Evolutionary conservation across 2,797 vertebrate species (phyloP).

Genomic region (Erethizon dorsatum): DNA sequence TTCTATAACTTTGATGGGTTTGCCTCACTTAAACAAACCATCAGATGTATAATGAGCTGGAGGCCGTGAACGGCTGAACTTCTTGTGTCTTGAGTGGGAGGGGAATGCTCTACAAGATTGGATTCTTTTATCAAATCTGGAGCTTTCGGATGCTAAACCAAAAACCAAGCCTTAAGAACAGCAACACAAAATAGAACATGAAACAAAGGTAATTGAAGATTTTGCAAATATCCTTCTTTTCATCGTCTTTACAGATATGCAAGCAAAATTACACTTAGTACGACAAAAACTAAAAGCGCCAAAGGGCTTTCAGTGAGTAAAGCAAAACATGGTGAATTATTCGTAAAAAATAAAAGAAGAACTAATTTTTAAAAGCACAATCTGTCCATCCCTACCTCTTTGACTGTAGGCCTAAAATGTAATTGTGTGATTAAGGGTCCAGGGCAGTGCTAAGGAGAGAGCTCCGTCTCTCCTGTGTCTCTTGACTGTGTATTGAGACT

Average conservation of each 20-base stretch:
- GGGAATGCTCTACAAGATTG: too few relatives aligned
- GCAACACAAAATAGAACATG: neutral
- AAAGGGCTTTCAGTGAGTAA: neutral
- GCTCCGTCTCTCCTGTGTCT: neutral
- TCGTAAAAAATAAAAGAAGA: neutral
- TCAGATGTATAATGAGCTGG: neutral
- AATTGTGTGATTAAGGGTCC: accelerated
- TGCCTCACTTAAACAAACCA: neutral
- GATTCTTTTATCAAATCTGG: neutral
- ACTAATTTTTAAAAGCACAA: neutral
- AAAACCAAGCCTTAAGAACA: neutral
- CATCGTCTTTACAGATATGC: neutral
- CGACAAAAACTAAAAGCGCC: neutral
- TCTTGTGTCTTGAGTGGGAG: neutral
- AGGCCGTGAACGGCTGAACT: neutral
- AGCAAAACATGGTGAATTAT: neutral
- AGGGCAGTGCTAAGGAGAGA: too few relatives aligned
- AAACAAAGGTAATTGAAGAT: neutral
- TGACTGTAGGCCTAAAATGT: neutral
- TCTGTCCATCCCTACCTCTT: accelerated
- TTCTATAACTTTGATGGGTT: neutral
- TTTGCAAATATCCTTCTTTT: neutral
- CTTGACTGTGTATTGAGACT: neutral
- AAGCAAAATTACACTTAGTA: neutral
- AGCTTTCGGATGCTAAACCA: neutral